Evolutionary conservation across 2,113 vertebrate species (phyloP), one percentile per base, ranked within the genome.

Genomic region (Siniperca knerii): DNA sequence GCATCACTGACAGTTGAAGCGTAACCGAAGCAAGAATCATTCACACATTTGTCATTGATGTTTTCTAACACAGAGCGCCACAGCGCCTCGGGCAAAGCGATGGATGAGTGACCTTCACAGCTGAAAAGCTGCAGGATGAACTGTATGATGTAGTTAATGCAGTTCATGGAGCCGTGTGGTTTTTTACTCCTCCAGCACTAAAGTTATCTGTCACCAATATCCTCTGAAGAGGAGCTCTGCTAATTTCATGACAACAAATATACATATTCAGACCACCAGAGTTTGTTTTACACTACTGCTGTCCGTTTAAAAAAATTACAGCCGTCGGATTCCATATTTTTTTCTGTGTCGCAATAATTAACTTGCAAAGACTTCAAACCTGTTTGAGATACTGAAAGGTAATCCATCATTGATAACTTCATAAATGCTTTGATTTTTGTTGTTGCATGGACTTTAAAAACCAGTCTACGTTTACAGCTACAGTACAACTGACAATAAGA

Each of bases 21-120:
- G 8, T 21, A 46, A 1, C 29, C 37, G 35, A 60, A 65, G 60
- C 58, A 21, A 16, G 54, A 55, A 71, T 70, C 29, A 42, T 15
- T 50, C 20, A 29, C 48, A 52, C n/a, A 2, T 25, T 10, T 48
- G 25, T 50, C 70, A 64, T 42, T 64, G 81, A 77, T 48, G n/a
- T 73, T 78, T 82, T 46, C 42, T 8, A 4, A 58, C 29, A 37
- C 25, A 33, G 29, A 52, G 37, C 64, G 60, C 29, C 48, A 8
- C 11, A 10, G 12, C 4, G 54, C 83, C 86, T 60, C 58, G 0
- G 76, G 71, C 68, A 9, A 15, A 70, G 73, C 18, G 4, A 25
- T 18, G 55, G 15, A 54, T 68, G 61, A 44, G 18, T 48, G 79
- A 75, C 87, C 65, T 71, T 76, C 69, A 72, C 44, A 81, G 55